Percentiles rank a stretch among this genome's conserved stretches.
Conservation (phyloP, 2,113 vertebrate species). For the Aegotheles bennettii region DNA sequence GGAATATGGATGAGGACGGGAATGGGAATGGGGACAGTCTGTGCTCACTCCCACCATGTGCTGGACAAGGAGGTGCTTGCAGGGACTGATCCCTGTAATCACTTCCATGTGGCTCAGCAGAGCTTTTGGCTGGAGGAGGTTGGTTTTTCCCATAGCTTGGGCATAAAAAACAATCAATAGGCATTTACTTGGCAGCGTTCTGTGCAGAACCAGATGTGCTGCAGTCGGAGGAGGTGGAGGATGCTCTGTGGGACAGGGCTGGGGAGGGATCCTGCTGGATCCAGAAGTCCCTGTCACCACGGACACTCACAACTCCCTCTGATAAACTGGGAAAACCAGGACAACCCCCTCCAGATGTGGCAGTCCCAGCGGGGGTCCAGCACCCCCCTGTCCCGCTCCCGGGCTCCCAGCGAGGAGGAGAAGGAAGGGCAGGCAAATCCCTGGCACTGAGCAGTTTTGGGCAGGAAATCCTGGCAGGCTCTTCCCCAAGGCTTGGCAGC, state of each 20-base stretch:
- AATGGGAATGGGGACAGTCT: background rate
- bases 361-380: too few relatives aligned
- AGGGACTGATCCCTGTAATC: background rate
- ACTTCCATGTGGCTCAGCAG: background rate
- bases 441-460: fast-evolving
- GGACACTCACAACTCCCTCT: background rate
- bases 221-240: background rate
- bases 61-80: background rate
- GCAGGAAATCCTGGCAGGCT: conserved; percentile 27
- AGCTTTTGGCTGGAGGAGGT: background rate
- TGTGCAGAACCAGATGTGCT: background rate
- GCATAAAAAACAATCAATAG: background rate
- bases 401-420: background rate
- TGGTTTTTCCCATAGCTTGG: background rate
- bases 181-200: background rate
- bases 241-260: background rate
- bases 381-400: background rate
- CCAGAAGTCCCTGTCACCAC: fast-evolving
- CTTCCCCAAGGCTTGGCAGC: background rate
- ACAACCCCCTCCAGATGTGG: background rate
- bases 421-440: background rate
- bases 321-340: background rate
- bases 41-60: background rate
- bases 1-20: too few relatives aligned
- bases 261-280: background rate